These are phyloP conservation scores for Linnaemya vulpina DNA, from an alignment of 2,888 invertebrate genomes.

Conservation along the genomic window DNA sequence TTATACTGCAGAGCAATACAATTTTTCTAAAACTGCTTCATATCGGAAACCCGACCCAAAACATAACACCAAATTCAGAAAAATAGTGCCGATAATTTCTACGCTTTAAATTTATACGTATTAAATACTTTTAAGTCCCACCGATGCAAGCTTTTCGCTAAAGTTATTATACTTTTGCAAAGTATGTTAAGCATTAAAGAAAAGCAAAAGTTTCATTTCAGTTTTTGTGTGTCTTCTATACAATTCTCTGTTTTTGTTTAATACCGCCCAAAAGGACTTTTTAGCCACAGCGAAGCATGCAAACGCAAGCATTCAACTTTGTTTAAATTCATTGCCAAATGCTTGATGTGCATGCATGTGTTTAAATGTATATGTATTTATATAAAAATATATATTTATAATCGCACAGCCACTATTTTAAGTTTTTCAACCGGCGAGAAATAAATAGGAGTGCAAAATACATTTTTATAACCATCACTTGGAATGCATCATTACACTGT, in stretches of 20 bases:
- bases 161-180: conserved; percentile 13
- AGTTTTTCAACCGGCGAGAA: conserved; percentile 41
- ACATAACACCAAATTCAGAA: no score
- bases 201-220: conserved; percentile 37
- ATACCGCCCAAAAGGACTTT: conserved; percentile 52
- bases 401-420: conserved; percentile 28
- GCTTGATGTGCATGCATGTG: conserved; percentile 25
- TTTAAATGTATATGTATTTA: neutral
- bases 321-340: conserved; percentile 70
- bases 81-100: no score
- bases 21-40: no score
- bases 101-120: neutral
- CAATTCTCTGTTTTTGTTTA: conserved; percentile 35
- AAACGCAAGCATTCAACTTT: conserved; percentile 66
- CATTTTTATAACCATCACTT: conserved; percentile 38
- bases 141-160: conserved; percentile 3
- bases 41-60: no score
- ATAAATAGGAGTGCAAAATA: conserved; percentile 23
- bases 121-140: neutral
- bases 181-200: neutral
- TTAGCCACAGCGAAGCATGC: conserved; percentile 41
- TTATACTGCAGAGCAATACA: no score
- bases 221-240: conserved; percentile 21
- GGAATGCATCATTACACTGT: conserved; percentile 36
- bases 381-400: neutral